Base-by-base conservation (phyloP, 2,888 invertebrate species). In the Zaprionus bogoriensis region DNA sequence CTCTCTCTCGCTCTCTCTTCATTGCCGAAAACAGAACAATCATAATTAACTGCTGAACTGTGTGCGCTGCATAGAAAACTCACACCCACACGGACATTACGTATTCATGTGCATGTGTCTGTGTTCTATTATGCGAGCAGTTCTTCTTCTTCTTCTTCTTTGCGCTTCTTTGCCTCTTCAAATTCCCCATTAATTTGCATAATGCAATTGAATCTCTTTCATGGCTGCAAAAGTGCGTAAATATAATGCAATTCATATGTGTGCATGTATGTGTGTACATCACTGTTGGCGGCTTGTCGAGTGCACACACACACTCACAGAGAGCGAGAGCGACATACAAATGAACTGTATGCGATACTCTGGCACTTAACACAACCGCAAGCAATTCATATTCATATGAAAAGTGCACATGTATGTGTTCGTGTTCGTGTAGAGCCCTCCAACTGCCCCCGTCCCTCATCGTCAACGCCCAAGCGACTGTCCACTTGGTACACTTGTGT, bases 311-410 rank as follows among this genome's bases (percentile, higher is more conserved):
- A 52, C 39, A 48, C 23, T 25, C 23, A 57, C 41, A 52, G 41
- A 63, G 6, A 14, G 17, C 14, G 39, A 17, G 23, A 17, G 1
- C 36, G 30, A 23, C 14, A 61, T 32, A 55, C 48, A 75, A 71
- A 75, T 76, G 72, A 72, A 74, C 63, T 60, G 61, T 36, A 47
- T 63, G 59, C 45, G 45, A 63, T 63, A 63, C 71, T 71, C 52
- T 69, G 65, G 75, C 86, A 83, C 86, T 82, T 86, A 80, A 80
- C 81, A 68, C 71, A 65, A 77, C 81, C 86, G 60, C 81, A 86
- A 77, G 79, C 77, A 78, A 82, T 82, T 82, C 86, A 86, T 86
- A 82, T 86, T 80, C 81, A 82, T 80, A 75, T 80, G 83, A 65
- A 79, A 84, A 84, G 76, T 67, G 60, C 83, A n/a, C 67, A 69